phyloP scores from a whole-genome alignment of 2,888 invertebrate genomes.

The Cetonia aurata region DNA sequence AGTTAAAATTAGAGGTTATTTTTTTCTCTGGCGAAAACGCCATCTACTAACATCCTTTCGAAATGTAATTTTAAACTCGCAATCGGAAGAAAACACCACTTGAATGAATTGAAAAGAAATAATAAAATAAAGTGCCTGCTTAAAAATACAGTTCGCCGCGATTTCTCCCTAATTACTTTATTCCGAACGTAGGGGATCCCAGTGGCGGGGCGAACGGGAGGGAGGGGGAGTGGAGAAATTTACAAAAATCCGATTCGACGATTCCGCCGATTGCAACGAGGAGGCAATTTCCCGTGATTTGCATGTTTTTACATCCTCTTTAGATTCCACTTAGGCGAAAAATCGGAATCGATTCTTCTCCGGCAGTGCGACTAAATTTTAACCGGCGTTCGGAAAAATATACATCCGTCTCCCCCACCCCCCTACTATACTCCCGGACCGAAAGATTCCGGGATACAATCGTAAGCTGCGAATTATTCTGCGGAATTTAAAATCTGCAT shows the following conservation, averaged over 20 bases:
- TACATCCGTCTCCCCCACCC: slow-evolving; percentile 3
- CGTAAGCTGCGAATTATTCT: slow-evolving; percentile 40
- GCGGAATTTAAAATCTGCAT: slow-evolving; percentile 37
- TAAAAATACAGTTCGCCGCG: no score
- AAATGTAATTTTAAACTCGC: no score
- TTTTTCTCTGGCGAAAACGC: no score
- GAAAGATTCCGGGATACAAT: slow-evolving; percentile 14
- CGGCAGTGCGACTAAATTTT: no score
- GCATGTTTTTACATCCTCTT: slow-evolving; percentile 50
- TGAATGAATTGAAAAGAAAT: no score
- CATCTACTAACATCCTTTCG: no score
- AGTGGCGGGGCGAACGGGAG: no score
- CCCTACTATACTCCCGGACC: background rate
- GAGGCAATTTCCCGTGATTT: slow-evolving; percentile 46
- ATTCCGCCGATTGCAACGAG: slow-evolving; percentile 18
- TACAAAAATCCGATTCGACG: slow-evolving; percentile 43
- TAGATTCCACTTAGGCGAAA: slow-evolving; percentile 49
- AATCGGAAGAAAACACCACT: no score
- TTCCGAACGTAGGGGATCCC: no score
- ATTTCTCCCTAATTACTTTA: no score
- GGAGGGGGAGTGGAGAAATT: slow-evolving; percentile 18
- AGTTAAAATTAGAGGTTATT: no score
- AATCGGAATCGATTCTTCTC: slow-evolving; percentile 35
- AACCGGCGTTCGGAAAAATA: slow-evolving; percentile 26
- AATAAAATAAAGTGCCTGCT: no score